phyloP scores from a whole-genome alignment of 2,797 vertebrate genomes.

The Taenioides sp. region DNA sequence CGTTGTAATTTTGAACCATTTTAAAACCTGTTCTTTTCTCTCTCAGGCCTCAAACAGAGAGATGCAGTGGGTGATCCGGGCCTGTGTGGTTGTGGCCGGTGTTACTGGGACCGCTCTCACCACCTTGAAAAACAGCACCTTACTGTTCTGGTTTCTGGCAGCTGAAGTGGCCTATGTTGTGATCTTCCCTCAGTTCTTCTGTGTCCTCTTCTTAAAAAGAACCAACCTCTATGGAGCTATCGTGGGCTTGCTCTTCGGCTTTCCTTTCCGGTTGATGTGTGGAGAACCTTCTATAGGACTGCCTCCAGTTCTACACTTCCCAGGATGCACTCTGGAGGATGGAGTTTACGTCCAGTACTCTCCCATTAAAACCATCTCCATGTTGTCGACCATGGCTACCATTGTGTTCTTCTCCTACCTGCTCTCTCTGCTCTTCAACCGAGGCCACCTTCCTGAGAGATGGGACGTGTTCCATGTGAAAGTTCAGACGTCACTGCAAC shows the following conservation, averaged over 20 bases:
- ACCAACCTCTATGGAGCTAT: conserved; percentile 74
- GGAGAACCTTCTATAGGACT: conserved; percentile 66
- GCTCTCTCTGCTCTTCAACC: conserved; percentile 47
- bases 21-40: too few relatives aligned
- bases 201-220: conserved; percentile 72
- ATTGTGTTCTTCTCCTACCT: conserved; percentile 64
- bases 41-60: conserved; percentile 73
- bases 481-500: not conserved
- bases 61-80: conserved; percentile 75
- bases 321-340: conserved; percentile 61
- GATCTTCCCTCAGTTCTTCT: conserved; percentile 79
- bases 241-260: conserved; percentile 43
- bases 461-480: conserved; percentile 62
- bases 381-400: conserved; percentile 65
- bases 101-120: conserved; percentile 67
- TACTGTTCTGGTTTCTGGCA: conserved; percentile 77
- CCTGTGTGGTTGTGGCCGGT: conserved; percentile 70
- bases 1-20: too few relatives aligned
- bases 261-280: conserved; percentile 54
- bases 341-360: conserved; percentile 72
- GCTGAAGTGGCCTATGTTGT: conserved; percentile 78
- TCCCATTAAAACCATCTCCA: conserved; percentile 78
- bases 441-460: conserved; percentile 47
- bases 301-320: conserved; percentile 62
- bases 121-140: conserved; percentile 67